A percentile compares a stretch with the other conserved stretches of the same genome.
Conservation (phyloP, 2,888 invertebrate genomes). For the Blomia tropicalis region DNA sequence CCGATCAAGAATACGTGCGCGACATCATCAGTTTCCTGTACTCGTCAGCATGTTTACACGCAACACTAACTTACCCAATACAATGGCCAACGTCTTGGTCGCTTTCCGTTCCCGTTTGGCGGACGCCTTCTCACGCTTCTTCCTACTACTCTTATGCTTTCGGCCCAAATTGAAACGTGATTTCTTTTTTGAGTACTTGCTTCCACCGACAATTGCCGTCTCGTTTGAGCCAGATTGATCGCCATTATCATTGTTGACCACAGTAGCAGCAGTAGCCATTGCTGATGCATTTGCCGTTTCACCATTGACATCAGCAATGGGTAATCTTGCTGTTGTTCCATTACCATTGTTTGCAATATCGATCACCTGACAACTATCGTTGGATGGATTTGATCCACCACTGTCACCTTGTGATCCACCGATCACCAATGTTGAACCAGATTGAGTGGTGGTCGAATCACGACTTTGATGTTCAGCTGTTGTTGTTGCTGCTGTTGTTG, state of each 20-base stretch:
- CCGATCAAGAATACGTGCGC: neutral
- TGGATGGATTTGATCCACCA: neutral
- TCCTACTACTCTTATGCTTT: slow-evolving; percentile 81
- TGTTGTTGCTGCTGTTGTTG: neutral
- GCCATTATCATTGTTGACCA: neutral
- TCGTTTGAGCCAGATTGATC: slow-evolving; percentile 8
- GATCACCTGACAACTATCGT: slow-evolving; percentile 3
- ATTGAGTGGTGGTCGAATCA: neutral
- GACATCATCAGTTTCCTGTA: no score
- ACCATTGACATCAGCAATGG: slow-evolving; percentile 38
- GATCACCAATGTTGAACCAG: neutral
- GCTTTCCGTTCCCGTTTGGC: slow-evolving; percentile 91
- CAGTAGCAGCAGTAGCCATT: neutral
- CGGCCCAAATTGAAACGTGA: slow-evolving; percentile 31
- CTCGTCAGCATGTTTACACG: neutral
- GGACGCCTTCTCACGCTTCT: slow-evolving; percentile 81
- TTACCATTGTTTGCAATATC: slow-evolving; percentile 56
- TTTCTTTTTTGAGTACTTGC: slow-evolving; percentile 27
- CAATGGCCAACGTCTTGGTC: slow-evolving; percentile 94
- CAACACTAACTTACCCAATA: slow-evolving; percentile 64
- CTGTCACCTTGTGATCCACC: neutral
- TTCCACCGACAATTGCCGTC: neutral
- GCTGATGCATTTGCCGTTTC: no score
- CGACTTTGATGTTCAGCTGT: neutral
- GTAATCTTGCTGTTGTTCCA: slow-evolving; percentile 43